Percentiles rank a stretch among this genome's conserved stretches.
Conservation (phyloP, 2,797 vertebrate species). For the Sebastes steindachneri region DNA sequence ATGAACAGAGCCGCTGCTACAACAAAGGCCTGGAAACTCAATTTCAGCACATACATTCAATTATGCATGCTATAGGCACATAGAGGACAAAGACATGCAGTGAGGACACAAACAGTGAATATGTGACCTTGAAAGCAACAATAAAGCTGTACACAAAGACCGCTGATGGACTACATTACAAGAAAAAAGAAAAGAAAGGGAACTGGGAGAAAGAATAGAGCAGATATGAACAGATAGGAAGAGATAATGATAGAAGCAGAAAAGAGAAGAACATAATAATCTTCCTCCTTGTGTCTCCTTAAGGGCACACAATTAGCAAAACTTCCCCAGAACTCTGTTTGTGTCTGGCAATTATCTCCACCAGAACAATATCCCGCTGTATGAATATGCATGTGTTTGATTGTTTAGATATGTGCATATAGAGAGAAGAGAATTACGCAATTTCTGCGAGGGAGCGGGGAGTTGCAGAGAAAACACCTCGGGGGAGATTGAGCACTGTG, state of each 20-base stretch:
- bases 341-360: constrained; percentile 17
- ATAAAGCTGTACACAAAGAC: constrained; percentile 23
- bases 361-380: not conserved
- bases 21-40: constrained; percentile 59
- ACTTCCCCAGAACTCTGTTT: constrained; percentile 27
- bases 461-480: constrained; percentile 29
- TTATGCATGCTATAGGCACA: constrained; percentile 41
- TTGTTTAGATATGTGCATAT: constrained; percentile 32
- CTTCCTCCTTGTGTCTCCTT: constrained; percentile 5
- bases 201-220: not conserved
- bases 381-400: constrained; percentile 41
- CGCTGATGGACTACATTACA: not conserved
- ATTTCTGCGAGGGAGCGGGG: constrained; percentile 8
- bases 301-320: constrained; percentile 12
- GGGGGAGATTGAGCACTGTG: constrained; percentile 1
- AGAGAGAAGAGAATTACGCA: constrained; percentile 19
- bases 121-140: constrained; percentile 39
- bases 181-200: not conserved
- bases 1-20: constrained; percentile 23
- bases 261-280: not conserved
- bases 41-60: constrained; percentile 59
- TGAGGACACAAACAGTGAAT: constrained; percentile 10
- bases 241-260: constrained; percentile 14
- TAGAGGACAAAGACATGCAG: constrained; percentile 28
- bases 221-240: constrained; percentile 1